These are phyloP conservation scores for Caenorhabditis macrosperma DNA, from an alignment of 2,888 invertebrate genomes.

Conservation along the genomic window DNA sequence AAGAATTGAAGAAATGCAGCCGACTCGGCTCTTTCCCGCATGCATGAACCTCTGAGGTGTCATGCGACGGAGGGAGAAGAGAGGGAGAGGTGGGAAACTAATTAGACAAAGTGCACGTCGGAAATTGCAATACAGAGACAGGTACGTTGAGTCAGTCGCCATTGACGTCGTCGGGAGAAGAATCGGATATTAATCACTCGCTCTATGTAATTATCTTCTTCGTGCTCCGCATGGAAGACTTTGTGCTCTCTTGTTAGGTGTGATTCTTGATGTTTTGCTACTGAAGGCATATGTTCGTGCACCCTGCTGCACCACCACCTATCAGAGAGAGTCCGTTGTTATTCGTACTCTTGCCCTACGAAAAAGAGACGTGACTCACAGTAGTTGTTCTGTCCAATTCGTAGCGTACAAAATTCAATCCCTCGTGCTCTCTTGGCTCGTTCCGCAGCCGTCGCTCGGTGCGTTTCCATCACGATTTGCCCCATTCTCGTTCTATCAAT, in stretches of 20 bases:
- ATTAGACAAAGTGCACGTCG: constrained; percentile 14
- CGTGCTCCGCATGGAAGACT: too few species aligned
- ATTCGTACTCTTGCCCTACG: too few species aligned
- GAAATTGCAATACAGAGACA: neutral
- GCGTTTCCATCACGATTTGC: neutral
- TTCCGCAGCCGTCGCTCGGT: neutral
- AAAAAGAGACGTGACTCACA: too few species aligned
- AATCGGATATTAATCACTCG: neutral
- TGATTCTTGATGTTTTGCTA: too few species aligned
- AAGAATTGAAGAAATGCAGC: neutral
- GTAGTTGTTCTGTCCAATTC: too few species aligned
- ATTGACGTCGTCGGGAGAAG: neutral
- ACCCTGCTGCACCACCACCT: too few species aligned
- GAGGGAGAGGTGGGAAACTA: neutral
- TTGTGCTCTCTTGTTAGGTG: too few species aligned
- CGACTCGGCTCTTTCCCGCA: constrained; percentile 17
- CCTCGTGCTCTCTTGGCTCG: too few species aligned
- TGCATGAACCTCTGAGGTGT: constrained; percentile 37
- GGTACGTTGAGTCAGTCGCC: neutral
- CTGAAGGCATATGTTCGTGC: too few species aligned
- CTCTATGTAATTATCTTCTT: neutral
- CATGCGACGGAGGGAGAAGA: neutral
- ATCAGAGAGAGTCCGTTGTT: too few species aligned
- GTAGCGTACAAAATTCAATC: too few species aligned
- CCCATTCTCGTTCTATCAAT: constrained; percentile 62